A percentile compares a stretch with the other conserved stretches of the same genome.
These are phyloP conservation scores for Charanyca ferruginea DNA, from an alignment of 2,888 invertebrate species.

Conservation along the genomic window DNA sequence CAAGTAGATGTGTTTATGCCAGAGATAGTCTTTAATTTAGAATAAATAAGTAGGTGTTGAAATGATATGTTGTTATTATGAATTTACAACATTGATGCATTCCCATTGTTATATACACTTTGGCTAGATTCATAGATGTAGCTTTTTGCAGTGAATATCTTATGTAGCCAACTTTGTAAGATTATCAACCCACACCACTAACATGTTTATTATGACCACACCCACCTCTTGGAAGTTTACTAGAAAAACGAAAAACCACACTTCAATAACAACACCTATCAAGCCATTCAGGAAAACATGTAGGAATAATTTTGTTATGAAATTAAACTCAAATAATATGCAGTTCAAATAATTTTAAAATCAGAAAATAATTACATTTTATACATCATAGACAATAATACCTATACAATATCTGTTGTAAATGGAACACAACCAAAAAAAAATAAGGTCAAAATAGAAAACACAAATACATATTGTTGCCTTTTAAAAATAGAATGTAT, in stretches of 20 bases:
- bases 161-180: no score
- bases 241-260: not conserved
- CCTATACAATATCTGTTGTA: conserved; percentile 32
- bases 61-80: conserved; percentile 36
- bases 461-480: not conserved
- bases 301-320: conserved; percentile 5
- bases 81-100: not conserved
- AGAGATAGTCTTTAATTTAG: conserved; percentile 61
- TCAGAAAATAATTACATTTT: conserved; percentile 52
- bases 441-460: conserved; percentile 21
- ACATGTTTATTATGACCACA: no score
- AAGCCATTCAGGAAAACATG: not conserved
- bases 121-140: not conserved
- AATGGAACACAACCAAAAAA: conserved; percentile 26
- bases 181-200: no score
- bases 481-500: conserved; percentile 10
- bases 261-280: not conserved
- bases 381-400: conserved; percentile 23
- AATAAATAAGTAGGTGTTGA: conserved; percentile 62
- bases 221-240: not conserved
- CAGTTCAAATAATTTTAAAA: conserved; percentile 47
- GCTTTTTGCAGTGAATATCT: not conserved
- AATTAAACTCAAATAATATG: conserved; percentile 12
- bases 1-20: conserved; percentile 78
- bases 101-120: not conserved